These are phyloP conservation scores for Physeter macrocephalus DNA, from an alignment of 2,113 vertebrate species.

Conservation along the genomic window DNA sequence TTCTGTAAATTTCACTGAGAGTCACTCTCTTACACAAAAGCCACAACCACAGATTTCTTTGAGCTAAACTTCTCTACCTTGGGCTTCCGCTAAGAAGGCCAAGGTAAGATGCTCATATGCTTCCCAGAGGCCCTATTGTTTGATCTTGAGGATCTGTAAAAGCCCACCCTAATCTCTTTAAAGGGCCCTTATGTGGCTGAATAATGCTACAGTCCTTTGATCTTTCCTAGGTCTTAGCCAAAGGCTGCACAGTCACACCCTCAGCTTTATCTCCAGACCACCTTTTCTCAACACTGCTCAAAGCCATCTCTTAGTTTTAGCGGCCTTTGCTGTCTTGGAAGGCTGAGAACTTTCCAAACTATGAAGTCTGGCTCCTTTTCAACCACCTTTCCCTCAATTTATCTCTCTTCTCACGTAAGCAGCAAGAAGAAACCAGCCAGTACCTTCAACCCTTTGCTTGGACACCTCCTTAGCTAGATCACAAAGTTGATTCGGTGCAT, in stretches of 20 bases:
- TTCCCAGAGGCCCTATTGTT: not conserved
- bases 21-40: not conserved
- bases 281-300: not conserved
- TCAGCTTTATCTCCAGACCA: not conserved
- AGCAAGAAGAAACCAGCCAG: not conserved
- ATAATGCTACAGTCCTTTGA: not conserved
- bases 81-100: not conserved
- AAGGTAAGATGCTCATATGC: rapidly evolving
- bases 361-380: not conserved
- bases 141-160: not conserved
- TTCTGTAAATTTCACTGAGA: not conserved
- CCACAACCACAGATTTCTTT: not conserved
- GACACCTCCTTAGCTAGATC: not conserved
- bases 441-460: not conserved
- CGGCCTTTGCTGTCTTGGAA: not conserved
- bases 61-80: not conserved
- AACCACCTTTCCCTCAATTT: not conserved
- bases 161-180: not conserved
- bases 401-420: not conserved
- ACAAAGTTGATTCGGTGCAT: not conserved
- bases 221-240: not conserved
- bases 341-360: not conserved
- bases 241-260: not conserved
- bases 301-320: not conserved
- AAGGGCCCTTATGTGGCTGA: not conserved